Percentiles rank a stretch among this genome's conserved stretches.
phyloP scores from a whole-genome alignment of 2,113 vertebrate genomes.

The Salminus brasiliensis region DNA sequence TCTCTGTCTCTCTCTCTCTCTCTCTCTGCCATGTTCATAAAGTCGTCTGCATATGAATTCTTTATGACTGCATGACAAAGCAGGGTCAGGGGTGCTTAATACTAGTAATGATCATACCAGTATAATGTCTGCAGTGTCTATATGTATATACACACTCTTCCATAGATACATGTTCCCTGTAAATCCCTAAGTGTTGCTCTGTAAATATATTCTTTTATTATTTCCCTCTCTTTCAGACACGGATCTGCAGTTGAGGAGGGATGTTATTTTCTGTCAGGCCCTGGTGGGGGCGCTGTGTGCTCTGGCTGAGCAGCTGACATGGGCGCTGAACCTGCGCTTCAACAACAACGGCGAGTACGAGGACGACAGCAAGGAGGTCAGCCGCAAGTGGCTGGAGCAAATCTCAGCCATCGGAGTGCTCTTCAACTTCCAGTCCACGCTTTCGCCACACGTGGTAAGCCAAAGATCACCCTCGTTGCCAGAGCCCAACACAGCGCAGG shows the following conservation, averaged over 20 bases:
- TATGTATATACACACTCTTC: too few relatives aligned
- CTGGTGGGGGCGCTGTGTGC: constrained; percentile 88
- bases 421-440: constrained; percentile 91
- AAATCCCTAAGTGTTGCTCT: too few relatives aligned
- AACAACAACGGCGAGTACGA: constrained; percentile 97
- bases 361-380: constrained; percentile 93
- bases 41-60: too few relatives aligned
- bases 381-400: constrained; percentile 97
- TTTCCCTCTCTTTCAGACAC: constrained; percentile 78
- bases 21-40: background rate
- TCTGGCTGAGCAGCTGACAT: constrained; percentile 90
- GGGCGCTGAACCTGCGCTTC: constrained; percentile 87
- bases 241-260: constrained; percentile 88
- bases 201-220: background rate
- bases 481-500: background rate
- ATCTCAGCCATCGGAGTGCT: constrained; percentile 88
- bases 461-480: background rate
- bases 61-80: too few relatives aligned
- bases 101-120: too few relatives aligned
- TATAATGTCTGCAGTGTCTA: too few relatives aligned
- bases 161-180: too few relatives aligned
- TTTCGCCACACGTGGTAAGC: constrained; percentile 85
- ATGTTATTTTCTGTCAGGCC: constrained; percentile 93
- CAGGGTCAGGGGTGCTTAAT: too few relatives aligned
- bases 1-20: too few relatives aligned